Base-by-base conservation (phyloP, 2,888 invertebrate species). In the Drosophila prostipennis region DNA sequence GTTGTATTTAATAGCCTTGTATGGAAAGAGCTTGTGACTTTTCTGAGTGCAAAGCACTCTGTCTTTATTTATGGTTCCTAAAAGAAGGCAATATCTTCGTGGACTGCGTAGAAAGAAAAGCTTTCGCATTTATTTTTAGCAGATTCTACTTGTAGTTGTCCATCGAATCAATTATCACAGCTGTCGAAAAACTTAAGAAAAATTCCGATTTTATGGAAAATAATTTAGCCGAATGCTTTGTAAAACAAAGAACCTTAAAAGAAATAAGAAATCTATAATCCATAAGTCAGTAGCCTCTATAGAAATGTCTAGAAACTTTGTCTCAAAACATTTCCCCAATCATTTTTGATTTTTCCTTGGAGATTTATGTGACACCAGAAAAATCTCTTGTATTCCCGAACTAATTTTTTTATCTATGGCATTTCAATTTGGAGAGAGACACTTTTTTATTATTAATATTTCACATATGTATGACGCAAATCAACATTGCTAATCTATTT, bases 381-480 rank as follows among this genome's bases (percentile, higher is more conserved):
- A 54, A 54, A 10, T 14, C 29, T 32, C 52, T 16, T 53, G 29
- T 11, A 19, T 39, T 57, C n/a, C n/a, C 29, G 6, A 57, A 39
- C 39, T 29, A 39, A 39, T 29, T n/a, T 57, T 11, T 57, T 53
- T 57, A 54, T 48, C 34, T 45, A 26, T n/a, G n/a, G 23, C n/a
- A n/a, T 13, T 45, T 45, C 26, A 14, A 40, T 16, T 37, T 37
- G 10, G 7, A 16, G 0, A 39, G 26, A 1, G 16, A 0, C 16
- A 39, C n/a, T 16, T 53, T 13, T 39, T 57, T 34, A n/a, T 53
- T 29, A 26, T 45, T 45, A 6, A 53, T 37, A 37, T 16, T 13
- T 37, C 7, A 13, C 23, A 37, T 11, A 39, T 32, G 16, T 54
- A 19, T 26, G 40, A 58, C 57, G 55, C 57, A 58, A 58, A 40